Evolutionary conservation across 2,888 invertebrate species (phyloP), one percentile per base, ranked within the genome.

Genomic region (Drosophila histrio): DNA sequence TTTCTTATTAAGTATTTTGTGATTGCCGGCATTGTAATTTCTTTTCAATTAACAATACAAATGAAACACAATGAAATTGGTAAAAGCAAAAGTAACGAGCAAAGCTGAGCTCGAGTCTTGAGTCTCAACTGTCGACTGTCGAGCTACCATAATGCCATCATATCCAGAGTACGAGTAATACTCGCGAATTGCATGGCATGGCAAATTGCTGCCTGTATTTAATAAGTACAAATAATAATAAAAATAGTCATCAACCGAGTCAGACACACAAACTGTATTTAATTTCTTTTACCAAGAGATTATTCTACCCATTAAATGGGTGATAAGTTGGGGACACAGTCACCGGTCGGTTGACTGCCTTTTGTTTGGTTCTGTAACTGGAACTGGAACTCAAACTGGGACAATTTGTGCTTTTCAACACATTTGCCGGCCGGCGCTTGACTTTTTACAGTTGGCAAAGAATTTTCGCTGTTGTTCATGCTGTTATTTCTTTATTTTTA

Each of bases 41-140:
- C 75, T 75, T 84, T 88, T 84, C 87, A 84, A 87, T 84, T 88
- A 84, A 84, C 79, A 85, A 85, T 70, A 34, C 65, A 38, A 73
- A 59, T 38, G 41, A 32, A 59, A 46, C 47, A 57, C 60, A 70
- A 61, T 64, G 60, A 71, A 52, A 76, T 53, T 65, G 75, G 80
- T 63, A 86, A 83, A 85, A 87, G 88, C 72, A 79, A 79, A 66
- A 79, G 83, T 71, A 72, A 75, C 43, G 32, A 71, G 56, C 36
- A 28, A 15, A 38, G 38, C 59, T 36, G 39, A 47, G 44, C 41
- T 53, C 7, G 26, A 24, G 15, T 11, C n/a, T 2, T 17, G 1
- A 24, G 24, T 26, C 36, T 32, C 8, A 3, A 7, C 15, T 8
- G 15, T 36, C 32, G 22, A 22, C 6, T 19, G 43, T 9, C 6